Evolutionary conservation across 2,113 vertebrate species (phyloP).

Genomic region (Siniperca chuatsi): DNA sequence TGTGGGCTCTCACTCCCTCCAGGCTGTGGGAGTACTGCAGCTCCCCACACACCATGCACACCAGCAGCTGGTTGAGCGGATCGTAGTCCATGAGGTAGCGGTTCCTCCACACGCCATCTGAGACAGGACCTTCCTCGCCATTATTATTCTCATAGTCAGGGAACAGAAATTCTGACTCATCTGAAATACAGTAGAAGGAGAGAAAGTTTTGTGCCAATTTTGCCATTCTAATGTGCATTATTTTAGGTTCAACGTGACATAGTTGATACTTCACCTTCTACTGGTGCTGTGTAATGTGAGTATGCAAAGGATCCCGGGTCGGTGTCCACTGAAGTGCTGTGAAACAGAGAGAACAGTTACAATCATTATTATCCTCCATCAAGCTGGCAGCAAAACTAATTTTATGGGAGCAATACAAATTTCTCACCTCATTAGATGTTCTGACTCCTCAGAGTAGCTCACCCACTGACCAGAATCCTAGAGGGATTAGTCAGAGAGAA

Average conservation of each 20-base stretch:
- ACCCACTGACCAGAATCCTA: conserved; percentile 66
- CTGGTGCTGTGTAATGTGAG: conserved; percentile 11
- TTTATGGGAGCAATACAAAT: background rate
- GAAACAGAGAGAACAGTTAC: background rate
- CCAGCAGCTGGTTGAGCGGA: conserved; percentile 85
- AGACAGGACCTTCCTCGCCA: conserved; percentile 52
- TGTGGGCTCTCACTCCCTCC: conserved; percentile 84
- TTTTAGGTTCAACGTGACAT: background rate
- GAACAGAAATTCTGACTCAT: conserved; percentile 58
- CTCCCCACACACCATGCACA: conserved; percentile 92
- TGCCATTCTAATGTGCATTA: accelerated
- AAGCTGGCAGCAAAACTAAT: accelerated
- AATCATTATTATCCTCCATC: background rate
- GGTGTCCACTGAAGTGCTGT: conserved; percentile 60
- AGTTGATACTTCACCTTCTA: conserved; percentile 59
- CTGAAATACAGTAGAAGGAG: conserved; percentile 24
- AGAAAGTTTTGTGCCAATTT: background rate
- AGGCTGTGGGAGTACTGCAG: conserved; percentile 84
- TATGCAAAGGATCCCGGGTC: conserved; percentile 43
- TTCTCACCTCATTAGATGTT: conserved; percentile 66
- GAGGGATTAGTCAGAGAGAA: background rate
- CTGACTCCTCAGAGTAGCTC: conserved; percentile 58
- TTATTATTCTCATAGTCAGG: conserved; percentile 40
- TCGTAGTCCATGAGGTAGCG: conserved; percentile 89
- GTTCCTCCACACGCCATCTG: conserved; percentile 78